These are phyloP conservation scores for Gavia stellata DNA, from an alignment of 2,113 vertebrate species.

Conservation along the genomic window DNA sequence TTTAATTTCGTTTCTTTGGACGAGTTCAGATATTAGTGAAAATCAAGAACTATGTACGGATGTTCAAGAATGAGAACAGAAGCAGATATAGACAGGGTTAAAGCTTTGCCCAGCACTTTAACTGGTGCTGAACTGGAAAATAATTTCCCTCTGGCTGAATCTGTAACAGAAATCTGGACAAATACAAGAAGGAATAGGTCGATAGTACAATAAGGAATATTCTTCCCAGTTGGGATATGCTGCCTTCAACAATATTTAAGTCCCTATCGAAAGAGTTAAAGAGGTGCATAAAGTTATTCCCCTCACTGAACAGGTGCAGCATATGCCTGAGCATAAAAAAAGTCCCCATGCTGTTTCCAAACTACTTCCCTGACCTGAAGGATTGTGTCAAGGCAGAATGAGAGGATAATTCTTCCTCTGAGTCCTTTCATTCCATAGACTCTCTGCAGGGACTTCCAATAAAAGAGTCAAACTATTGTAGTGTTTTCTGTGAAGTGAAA, in stretches of 20 bases:
- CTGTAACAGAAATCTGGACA: background rate
- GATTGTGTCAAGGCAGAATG: background rate
- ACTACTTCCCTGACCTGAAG: background rate
- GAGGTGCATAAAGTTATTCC: background rate
- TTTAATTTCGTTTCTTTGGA: background rate
- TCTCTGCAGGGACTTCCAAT: background rate
- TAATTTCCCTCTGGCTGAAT: background rate
- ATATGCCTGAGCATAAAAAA: background rate
- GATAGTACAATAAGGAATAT: background rate
- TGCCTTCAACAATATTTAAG: background rate
- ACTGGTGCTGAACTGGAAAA: background rate
- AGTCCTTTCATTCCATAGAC: background rate
- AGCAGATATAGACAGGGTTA: background rate
- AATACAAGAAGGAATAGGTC: background rate
- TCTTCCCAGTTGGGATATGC: background rate
- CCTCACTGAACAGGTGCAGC: background rate
- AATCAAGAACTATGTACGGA: background rate
- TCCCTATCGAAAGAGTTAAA: background rate
- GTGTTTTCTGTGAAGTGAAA: conserved; percentile 6
- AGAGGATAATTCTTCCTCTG: background rate
- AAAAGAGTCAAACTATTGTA: conserved; percentile 6
- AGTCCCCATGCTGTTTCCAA: background rate
- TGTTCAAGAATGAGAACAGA: background rate
- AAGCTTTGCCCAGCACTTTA: background rate
- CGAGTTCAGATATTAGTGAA: background rate